Evolutionary conservation across 2,888 invertebrate genomes (phyloP), one percentile per base, ranked within the genome.

Genomic region (Buathra laborator): DNA sequence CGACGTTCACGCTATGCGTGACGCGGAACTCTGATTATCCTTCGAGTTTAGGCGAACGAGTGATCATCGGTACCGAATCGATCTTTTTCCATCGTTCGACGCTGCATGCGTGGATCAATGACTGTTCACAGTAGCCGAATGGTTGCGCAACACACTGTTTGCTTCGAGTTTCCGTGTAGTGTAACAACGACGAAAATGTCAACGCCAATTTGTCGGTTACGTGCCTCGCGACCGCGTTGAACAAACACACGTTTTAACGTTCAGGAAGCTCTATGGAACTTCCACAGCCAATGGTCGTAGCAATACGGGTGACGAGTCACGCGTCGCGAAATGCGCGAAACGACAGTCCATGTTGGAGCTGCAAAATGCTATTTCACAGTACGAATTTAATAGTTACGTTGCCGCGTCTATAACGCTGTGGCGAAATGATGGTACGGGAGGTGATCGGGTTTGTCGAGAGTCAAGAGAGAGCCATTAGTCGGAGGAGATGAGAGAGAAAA

Each of bases 171-270:
- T 37, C 37, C 1, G 37, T 37, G 37, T 76, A 67, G 29, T 66
- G 75, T 62, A 48, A 71, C 76, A 48, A 48, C 75, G 75, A 77
- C 76, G 71, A 82, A 79, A 85, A 85, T 72, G 66, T 75, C 71
- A 66, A 71, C 76, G 79, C 51, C 75, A 76, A 85, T 85, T 85
- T 82, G 62, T 19, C 53, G 79, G 82, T 82, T 75, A 76, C 81
- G 85, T 82, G 71, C 74, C 29, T 9, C 37, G 37, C n/a, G 44
- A 66, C 4, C 70, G 62, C 67, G 51, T 51, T 62, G 75, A 29
- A 59, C 72, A 53, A 48, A 71, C 48, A 43, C 44, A n/a, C 66
- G 48, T 67, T 37, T 9, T 5, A 37, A 37, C 37, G 37, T 37
- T 37, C 37, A 7, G 7, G 1, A 37, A 5, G 37, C 37, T 37